Percentiles rank a stretch among this genome's conserved stretches.
phyloP scores from a whole-genome alignment of 92 coral and sea anemone genomes.

The Meandrina meandrites region DNA sequence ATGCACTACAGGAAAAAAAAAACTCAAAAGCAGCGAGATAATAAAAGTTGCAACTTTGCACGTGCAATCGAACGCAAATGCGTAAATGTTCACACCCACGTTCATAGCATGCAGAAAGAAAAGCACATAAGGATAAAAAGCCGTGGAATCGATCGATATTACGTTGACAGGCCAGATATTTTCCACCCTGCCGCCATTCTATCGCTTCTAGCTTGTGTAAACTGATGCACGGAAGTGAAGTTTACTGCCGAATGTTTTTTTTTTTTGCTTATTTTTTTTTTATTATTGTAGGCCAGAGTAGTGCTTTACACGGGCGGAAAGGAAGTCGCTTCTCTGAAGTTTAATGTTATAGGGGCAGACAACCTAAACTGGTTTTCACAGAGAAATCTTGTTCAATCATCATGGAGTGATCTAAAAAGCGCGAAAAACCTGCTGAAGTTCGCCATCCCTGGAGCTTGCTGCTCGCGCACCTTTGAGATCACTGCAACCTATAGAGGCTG shows the following conservation, averaged over 20 bases:
- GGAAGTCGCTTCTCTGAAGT: constrained; percentile 24
- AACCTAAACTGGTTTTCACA: constrained; percentile 37
- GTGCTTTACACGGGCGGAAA: constrained; percentile 32
- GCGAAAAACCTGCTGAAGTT: constrained; percentile 25
- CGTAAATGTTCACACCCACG: no score
- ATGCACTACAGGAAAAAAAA: no score
- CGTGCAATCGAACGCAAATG: no score
- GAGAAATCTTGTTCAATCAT: constrained; percentile 25
- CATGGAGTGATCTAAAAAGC: constrained; percentile 38
- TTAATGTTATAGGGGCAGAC: constrained; percentile 26
- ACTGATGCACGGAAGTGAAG: neutral
- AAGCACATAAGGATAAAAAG: no score
- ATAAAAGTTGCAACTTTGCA: no score
- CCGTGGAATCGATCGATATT: no score
- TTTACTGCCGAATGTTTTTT: neutral
- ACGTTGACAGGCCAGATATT: no score
- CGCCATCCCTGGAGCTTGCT: neutral
- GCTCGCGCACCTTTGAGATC: constrained; percentile 37
- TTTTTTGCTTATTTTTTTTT: neutral
- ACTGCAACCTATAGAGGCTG: constrained; percentile 26
- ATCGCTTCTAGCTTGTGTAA: no score
- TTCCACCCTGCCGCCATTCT: no score
- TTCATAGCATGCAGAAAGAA: no score
- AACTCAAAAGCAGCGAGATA: no score
- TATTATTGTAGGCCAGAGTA: constrained; percentile 29